These are phyloP conservation scores for Dinocampus coccinellae DNA, from an alignment of 2,888 invertebrate genomes.

Conservation along the genomic window DNA sequence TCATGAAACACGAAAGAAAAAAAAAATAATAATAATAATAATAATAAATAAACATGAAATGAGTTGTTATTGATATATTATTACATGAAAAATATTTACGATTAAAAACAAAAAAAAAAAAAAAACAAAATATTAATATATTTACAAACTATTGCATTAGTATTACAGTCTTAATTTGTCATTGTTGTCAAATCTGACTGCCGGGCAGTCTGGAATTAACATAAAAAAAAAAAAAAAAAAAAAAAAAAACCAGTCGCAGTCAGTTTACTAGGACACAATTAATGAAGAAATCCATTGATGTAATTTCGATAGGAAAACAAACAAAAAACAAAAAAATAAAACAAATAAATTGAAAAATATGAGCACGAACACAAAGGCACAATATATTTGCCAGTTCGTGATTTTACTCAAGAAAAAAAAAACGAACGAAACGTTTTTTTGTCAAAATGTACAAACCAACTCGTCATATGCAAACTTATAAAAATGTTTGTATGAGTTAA, in stretches of 20 bases:
- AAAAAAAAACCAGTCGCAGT: slow-evolving; percentile 60
- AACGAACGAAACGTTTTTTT: slow-evolving; percentile 29
- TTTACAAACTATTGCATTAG: slow-evolving; percentile 65
- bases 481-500: slow-evolving; percentile 45
- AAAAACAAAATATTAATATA: slow-evolving; percentile 61
- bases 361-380: slow-evolving; percentile 43
- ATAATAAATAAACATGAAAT: slow-evolving; percentile 46
- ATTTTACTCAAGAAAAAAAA: slow-evolving; percentile 23
- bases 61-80: slow-evolving; percentile 65
- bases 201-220: slow-evolving; percentile 65
- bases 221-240: slow-evolving; percentile 40
- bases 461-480: background rate
- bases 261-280: slow-evolving; percentile 56
- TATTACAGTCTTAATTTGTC: slow-evolving; percentile 63
- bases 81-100: slow-evolving; percentile 65
- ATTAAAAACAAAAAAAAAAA: slow-evolving; percentile 47
- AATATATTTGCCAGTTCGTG: slow-evolving; percentile 54
- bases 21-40: too few relatives aligned
- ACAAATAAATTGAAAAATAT: slow-evolving; percentile 44
- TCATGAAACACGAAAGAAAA: slow-evolving; percentile 49
- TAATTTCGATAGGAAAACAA: slow-evolving; percentile 26
- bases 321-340: slow-evolving; percentile 22
- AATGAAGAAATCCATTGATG: slow-evolving; percentile 37
- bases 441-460: slow-evolving; percentile 30
- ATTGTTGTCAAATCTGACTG: slow-evolving; percentile 63